A percentile compares a stretch with the other conserved stretches of the same genome.
These are phyloP conservation scores for Syngnathoides biaculeatus DNA, from an alignment of 2,113 vertebrate species.

Conservation along the genomic window DNA sequence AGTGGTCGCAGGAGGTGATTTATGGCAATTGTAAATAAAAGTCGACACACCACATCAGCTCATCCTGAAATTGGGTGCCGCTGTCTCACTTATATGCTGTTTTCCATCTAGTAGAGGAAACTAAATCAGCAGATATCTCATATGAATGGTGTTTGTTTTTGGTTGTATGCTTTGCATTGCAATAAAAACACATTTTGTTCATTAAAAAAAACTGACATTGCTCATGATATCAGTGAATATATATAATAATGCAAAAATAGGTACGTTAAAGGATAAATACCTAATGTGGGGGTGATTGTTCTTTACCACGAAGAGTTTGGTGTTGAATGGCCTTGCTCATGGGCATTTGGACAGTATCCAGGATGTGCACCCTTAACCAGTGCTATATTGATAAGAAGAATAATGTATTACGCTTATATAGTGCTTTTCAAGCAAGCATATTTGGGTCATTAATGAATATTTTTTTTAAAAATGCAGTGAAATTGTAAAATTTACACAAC, in stretches of 20 bases:
- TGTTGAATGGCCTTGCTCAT: not conserved
- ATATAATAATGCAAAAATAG: not conserved
- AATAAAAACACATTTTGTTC: slow-evolving; percentile 2
- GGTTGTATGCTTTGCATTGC: slow-evolving; percentile 21
- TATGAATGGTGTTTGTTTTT: slow-evolving; percentile 24
- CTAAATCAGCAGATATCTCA: not conserved
- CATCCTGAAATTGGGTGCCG: not conserved
- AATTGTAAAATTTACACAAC: not conserved
- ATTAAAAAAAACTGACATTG: not conserved
- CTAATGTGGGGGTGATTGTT: not conserved
- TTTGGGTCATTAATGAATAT: not conserved
- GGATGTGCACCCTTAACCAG: not conserved
- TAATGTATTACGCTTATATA: no score
- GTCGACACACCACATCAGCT: slow-evolving; percentile 10
- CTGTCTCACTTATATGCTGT: not conserved
- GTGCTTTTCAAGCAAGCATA: no score
- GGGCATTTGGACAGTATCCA: not conserved
- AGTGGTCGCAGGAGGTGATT: slow-evolving; percentile 49
- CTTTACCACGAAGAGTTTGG: not conserved
- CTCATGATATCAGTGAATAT: not conserved
- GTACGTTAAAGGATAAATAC: not conserved
- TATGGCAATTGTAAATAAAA: slow-evolving; percentile 42
- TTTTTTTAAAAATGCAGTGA: not conserved
- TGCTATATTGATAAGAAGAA: not conserved
- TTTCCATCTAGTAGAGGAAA: not conserved